These are phyloP conservation scores for Anagyrus pseudococci DNA, from an alignment of 2,888 invertebrate genomes.

Conservation along the genomic window DNA sequence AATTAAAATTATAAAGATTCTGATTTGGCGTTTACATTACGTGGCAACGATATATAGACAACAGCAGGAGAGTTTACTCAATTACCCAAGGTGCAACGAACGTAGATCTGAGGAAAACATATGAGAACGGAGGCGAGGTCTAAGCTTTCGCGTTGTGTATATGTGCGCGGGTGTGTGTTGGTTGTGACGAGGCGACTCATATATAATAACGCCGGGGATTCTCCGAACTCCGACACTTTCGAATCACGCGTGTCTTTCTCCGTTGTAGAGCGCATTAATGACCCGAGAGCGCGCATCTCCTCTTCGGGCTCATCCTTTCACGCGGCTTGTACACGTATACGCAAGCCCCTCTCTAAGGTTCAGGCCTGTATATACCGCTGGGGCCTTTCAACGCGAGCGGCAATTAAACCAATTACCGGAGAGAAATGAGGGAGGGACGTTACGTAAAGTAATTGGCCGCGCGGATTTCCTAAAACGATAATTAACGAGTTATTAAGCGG, in stretches of 20 bases:
- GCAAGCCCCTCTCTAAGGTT: no score
- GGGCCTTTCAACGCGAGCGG: conserved; percentile 21
- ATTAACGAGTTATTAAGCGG: conserved; percentile 62
- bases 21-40: no score
- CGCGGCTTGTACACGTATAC: neutral
- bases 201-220: no score
- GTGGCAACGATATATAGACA: no score
- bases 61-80: no score
- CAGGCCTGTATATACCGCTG: neutral
- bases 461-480: conserved; percentile 63
- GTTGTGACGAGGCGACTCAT: no score
- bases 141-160: no score
- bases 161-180: no score
- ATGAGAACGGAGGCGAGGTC: no score
- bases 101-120: no score
- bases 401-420: conserved; percentile 60
- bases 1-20: no score
- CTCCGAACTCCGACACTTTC: neutral
- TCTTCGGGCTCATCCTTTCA: neutral
- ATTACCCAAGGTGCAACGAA: no score
- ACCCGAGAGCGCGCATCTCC: neutral
- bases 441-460: conserved; percentile 61
- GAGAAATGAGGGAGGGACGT: conserved; percentile 48
- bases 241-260: neutral
- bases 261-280: neutral